phyloP scores from a whole-genome alignment of 2,797 vertebrate genomes.

The Synanceia verrucosa region DNA sequence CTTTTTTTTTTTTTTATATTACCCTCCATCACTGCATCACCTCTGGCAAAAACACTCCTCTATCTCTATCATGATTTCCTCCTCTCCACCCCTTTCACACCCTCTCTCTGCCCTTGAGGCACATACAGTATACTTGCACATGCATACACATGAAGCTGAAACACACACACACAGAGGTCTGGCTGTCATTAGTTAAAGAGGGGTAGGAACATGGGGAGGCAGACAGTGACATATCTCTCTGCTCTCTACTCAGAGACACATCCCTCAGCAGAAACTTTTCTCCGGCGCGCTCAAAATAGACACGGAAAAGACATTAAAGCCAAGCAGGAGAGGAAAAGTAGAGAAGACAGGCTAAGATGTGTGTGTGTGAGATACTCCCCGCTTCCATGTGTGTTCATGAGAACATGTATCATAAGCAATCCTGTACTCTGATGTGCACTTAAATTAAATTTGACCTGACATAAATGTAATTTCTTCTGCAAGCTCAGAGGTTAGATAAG shows the following conservation, averaged over 20 bases:
- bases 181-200: constrained; percentile 77
- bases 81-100: constrained; percentile 26
- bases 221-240: constrained; percentile 79
- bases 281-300: constrained; percentile 74
- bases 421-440: constrained; percentile 40
- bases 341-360: constrained; percentile 63
- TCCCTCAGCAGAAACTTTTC: constrained; percentile 76
- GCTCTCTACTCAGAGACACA: constrained; percentile 74
- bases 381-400: constrained; percentile 39
- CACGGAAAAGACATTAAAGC: constrained; percentile 81
- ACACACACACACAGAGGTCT: constrained; percentile 27
- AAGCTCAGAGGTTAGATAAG: constrained; percentile 41
- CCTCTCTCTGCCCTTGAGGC: constrained; percentile 13
- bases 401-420: constrained; percentile 41
- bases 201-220: constrained; percentile 61
- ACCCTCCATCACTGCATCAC: constrained; percentile 35
- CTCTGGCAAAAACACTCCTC: constrained; percentile 41
- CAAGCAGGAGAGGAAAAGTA: constrained; percentile 62
- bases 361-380: constrained; percentile 42
- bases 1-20: constrained; percentile 28
- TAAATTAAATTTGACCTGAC: constrained; percentile 51
- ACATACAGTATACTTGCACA: constrained; percentile 35
- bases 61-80: constrained; percentile 42
- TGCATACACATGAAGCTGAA: constrained; percentile 3
- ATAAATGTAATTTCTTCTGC: constrained; percentile 47